Evolutionary conservation across 2,797 vertebrate genomes (phyloP), one percentile per base, ranked within the genome.

Genomic region (Hyperoplus immaculatus): DNA sequence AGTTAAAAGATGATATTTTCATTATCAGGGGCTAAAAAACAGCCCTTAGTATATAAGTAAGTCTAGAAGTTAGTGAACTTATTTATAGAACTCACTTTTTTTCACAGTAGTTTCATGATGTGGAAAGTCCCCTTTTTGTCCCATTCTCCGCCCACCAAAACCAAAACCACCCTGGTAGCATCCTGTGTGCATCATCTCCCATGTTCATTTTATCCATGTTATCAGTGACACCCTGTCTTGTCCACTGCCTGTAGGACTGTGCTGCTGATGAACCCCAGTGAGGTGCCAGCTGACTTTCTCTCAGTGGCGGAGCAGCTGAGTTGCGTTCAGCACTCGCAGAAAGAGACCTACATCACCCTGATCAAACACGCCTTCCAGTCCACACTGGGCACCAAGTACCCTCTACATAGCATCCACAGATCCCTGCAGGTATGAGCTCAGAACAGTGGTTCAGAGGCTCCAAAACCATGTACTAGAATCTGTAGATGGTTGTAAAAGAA

Each of bases 351-450:
- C 59, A 51, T 95, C 80, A 94, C 94, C 18, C 94, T 99, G 76
- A 96, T 99, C 42, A 93, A 97, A 80, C 98, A 98, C 0, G 95
- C 96, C 85, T 98, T 96, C 93, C 98, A 99, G 94, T 95, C 97
- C 55, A 93, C 86, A 47, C 94, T 99, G 0, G 97, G 97, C 57
- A 87, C 94, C 74, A 85, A 83, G 83, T 96, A 95, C 0, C 93
- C 97, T 54, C 93, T 97, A 21, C 86, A 80, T 0, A 79, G 84
- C 67, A 92, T 99, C 75, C 95, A 91, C 51, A 72, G 15, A 42
- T 83, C 89, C 49, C 95, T 99, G 76, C 95, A 97, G 96, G 97
- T 98, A 93, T 6, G 62, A 68, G 11, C 21, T 60, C 16, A 58
- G 18, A 53, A 11, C 13, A 41, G 39, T 72, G 66, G 57, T 29